phyloP scores from a whole-genome alignment of 2,888 invertebrate genomes.

The Liposcelis brunnea region DNA sequence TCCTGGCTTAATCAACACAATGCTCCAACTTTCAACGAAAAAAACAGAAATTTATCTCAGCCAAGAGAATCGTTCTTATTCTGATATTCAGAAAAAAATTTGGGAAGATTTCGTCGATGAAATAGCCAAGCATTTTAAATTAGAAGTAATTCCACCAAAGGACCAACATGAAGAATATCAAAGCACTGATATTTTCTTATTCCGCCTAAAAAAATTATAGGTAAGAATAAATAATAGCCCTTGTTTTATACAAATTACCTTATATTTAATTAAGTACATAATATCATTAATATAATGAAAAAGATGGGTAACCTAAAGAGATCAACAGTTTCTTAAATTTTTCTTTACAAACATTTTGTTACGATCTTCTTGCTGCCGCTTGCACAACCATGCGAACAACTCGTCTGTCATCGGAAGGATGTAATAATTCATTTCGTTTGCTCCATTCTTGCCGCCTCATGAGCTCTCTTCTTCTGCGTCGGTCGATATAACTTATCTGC shows the following conservation, averaged over 20 bases:
- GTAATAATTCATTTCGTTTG: constrained; percentile 9
- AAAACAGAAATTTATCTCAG: constrained; percentile 41
- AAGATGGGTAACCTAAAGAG: too few relatives aligned
- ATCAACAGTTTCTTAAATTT: too few relatives aligned
- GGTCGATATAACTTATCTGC: constrained; percentile 1
- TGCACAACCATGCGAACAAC: neutral
- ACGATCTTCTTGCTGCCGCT: too few relatives aligned
- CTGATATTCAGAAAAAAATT: constrained; percentile 35
- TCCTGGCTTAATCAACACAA: constrained; percentile 39
- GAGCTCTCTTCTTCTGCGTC: neutral
- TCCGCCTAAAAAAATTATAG: constrained; percentile 4
- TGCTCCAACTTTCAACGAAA: constrained; percentile 29
- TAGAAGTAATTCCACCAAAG: constrained; percentile 30
- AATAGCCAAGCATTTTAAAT: constrained; percentile 21
- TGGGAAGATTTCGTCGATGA: constrained; percentile 32
- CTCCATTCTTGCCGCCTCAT: constrained; percentile 4
- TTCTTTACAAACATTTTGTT: too few relatives aligned
- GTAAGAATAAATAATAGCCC: neutral
- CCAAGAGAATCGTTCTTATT: constrained; percentile 45
- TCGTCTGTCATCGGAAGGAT: constrained; percentile 5
- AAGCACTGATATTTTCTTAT: constrained; percentile 42
- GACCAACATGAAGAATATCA: constrained; percentile 43
- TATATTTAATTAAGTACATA: constrained; percentile 25
- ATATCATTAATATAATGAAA: too few relatives aligned
- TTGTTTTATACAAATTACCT: constrained; percentile 23